Percentiles rank a stretch among this genome's conserved stretches.
phyloP scores from a whole-genome alignment of 1,140 invertebrate genomes.

The Brachionus paranguensis region DNA sequence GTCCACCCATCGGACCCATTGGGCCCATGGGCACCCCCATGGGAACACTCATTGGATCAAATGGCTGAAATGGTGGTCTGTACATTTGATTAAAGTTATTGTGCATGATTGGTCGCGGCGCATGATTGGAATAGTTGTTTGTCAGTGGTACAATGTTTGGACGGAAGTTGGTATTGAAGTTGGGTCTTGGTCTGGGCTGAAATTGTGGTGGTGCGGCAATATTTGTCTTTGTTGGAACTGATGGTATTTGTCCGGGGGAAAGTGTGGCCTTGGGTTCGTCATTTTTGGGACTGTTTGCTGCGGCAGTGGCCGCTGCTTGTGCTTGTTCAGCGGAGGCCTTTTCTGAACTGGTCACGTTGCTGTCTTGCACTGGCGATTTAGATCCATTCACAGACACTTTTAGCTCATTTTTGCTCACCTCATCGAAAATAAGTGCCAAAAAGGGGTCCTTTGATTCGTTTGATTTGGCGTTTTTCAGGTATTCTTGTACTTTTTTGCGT shows the following conservation, averaged over 20 bases:
- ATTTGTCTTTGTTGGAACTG: neutral
- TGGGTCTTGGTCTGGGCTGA: neutral
- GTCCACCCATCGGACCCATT: neutral
- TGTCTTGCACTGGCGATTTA: conserved; percentile 29
- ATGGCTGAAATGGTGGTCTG: neutral
- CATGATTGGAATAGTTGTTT: neutral
- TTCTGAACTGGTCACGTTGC: conserved; percentile 31
- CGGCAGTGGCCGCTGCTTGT: neutral
- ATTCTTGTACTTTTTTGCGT: conserved; percentile 7
- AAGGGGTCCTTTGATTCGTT: neutral
- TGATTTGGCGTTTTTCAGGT: neutral
- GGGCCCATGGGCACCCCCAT: neutral
- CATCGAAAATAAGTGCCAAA: conserved; percentile 10
- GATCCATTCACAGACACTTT: neutral
- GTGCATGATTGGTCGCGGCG: neutral
- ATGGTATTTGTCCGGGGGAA: neutral
- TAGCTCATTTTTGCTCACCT: conserved; percentile 8
- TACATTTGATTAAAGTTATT: conserved; percentile 7
- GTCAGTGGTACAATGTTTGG: neutral
- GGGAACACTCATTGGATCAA: neutral
- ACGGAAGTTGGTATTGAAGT: neutral
- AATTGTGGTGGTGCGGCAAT: neutral
- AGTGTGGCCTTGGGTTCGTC: neutral
- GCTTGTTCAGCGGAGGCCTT: neutral
- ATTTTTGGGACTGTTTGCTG: neutral